A percentile compares a stretch with the other conserved stretches of the same genome.
phyloP scores from a whole-genome alignment of 2,797 vertebrate genomes.

The Siniperca obscura region DNA sequence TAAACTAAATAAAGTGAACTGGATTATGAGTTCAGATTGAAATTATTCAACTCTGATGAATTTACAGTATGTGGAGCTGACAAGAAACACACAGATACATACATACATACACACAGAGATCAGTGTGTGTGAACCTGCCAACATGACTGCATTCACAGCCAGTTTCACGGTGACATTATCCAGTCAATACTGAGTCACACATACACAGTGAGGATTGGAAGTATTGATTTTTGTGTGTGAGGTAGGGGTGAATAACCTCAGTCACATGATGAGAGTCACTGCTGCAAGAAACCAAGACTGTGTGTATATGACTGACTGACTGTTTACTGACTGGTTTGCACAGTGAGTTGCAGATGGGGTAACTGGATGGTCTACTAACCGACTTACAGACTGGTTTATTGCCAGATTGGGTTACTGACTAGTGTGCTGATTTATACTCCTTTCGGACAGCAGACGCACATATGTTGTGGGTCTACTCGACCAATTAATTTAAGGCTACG shows the following conservation, averaged over 20 bases:
- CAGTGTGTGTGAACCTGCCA: slow-evolving; percentile 62
- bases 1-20: not conserved
- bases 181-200: slow-evolving; percentile 65
- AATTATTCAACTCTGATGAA: not conserved
- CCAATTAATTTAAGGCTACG: not conserved
- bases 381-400: slow-evolving; percentile 8
- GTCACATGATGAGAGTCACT: slow-evolving; percentile 63
- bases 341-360: slow-evolving; percentile 13
- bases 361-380: slow-evolving; percentile 21
- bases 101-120: not conserved
- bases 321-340: slow-evolving; percentile 41
- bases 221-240: slow-evolving; percentile 69
- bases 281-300: slow-evolving; percentile 41
- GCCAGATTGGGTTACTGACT: not conserved
- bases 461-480: not conserved
- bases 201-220: slow-evolving; percentile 42
- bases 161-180: slow-evolving; percentile 70
- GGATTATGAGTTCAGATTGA: slow-evolving; percentile 5
- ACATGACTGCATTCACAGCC: slow-evolving; percentile 71
- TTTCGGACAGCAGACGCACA: not conserved
- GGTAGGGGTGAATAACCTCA: slow-evolving; percentile 62
- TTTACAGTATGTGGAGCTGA: not conserved
- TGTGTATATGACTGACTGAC: slow-evolving; percentile 15
- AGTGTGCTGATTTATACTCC: not conserved
- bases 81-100: slow-evolving; percentile 7